These are phyloP conservation scores for Ellobius talpinus DNA, from an alignment of 2,113 vertebrate species.

Conservation along the genomic window DNA sequence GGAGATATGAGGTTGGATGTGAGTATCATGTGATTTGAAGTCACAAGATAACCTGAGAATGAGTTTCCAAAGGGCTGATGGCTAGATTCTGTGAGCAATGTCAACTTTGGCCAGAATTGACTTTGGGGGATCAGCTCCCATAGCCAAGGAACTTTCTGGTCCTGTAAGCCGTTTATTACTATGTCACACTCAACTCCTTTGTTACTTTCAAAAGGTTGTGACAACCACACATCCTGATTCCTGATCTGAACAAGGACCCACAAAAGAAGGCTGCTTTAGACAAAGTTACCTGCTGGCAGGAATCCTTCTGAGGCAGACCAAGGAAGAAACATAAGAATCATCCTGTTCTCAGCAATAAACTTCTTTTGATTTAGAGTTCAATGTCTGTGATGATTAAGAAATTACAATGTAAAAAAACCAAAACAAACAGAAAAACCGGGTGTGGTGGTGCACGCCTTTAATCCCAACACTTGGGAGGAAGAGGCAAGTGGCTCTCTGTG, in stretches of 20 bases:
- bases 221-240: constrained; percentile 2
- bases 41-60: neutral
- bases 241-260: neutral
- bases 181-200: neutral
- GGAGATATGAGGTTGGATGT: neutral
- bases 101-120: neutral
- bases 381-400: constrained; percentile 51
- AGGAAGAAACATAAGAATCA: neutral
- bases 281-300: neutral
- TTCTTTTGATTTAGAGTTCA: neutral
- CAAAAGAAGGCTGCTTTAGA: neutral
- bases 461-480: neutral
- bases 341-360: constrained; percentile 20
- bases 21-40: neutral
- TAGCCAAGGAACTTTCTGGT: neutral
- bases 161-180: neutral
- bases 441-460: neutral
- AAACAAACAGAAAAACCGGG: neutral
- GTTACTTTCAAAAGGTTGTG: constrained; percentile 21
- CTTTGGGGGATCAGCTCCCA: neutral
- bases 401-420: neutral
- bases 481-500: neutral
- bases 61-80: neutral
- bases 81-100: neutral
- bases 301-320: neutral